Base-by-base conservation (phyloP, 2,113 vertebrate genomes). In the Lipophrys pholis region DNA sequence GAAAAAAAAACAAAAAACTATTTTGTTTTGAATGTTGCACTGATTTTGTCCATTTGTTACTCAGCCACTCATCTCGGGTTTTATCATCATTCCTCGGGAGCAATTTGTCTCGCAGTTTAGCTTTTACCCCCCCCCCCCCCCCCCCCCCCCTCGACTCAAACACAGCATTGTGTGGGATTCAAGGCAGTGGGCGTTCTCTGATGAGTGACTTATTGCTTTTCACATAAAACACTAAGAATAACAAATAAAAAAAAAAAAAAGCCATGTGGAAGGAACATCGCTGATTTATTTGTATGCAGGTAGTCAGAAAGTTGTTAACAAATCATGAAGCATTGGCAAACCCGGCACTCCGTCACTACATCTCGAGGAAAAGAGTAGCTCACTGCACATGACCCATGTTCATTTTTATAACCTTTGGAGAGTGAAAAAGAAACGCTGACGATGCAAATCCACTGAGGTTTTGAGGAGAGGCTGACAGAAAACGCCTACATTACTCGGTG, bases 221-320 rank as follows among this genome's bases (percentile, higher is more conserved):
- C 61, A 15, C 68, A 63, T 57, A 73, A 73, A 67, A 11, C 6
- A 6, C 57, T 53, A 82, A 82, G 73, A 75, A 64, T 56, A 76
- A 68, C 42, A 21, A 35, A 78, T 63, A 84, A 77, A 84, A 77
- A 67, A 76, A 84, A 77, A 84, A 77, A 67, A 76, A 68, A 78
- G 57, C 64, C 67, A 41, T 77, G 76, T 48, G 62, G 66, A 35
- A 38, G 46, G 36, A 84, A 55, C 56, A 42, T 15, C 54, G 52
- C 55, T 52, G 65, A 59, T 76, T 73, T 76, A 45, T 76, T 73
- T 63, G 52, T 17, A 71, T 11, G 61, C 54, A 80, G 69, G 63
- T 78, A 69, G 68, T 73, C 55, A 59, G 60, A 81, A 50, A 54
- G 38, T 12, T 76, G 52, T 76, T 73, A 76, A 86, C 67, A 68